Conservation (phyloP, 2,888 invertebrate species). For the Dynastes tityus region DNA sequence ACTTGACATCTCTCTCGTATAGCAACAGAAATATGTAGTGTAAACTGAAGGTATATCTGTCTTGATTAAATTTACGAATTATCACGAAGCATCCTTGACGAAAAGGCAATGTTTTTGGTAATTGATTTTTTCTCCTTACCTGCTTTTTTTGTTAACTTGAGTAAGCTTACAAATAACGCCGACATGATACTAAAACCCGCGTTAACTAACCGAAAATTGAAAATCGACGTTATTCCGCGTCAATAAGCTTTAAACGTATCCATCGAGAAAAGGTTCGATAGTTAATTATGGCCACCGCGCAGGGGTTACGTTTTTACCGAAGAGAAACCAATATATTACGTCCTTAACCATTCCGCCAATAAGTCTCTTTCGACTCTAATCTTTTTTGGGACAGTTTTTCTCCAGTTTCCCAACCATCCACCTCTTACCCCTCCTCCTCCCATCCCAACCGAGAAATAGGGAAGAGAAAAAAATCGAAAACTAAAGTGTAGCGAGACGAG, state of each 20-base stretch:
- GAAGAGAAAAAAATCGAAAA: slow-evolving; percentile 1
- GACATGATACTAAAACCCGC: neutral
- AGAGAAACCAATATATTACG: slow-evolving; percentile 17
- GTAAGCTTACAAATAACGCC: neutral
- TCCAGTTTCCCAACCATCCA: neutral
- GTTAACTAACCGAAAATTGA: slow-evolving; percentile 6
- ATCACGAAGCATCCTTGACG: too few species aligned
- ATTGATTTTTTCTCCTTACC: too few species aligned
- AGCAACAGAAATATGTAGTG: too few species aligned
- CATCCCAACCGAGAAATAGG: neutral
- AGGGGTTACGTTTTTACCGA: neutral
- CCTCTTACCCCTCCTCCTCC: neutral
- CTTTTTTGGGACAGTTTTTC: slow-evolving; percentile 9
- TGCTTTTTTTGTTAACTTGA: too few species aligned
- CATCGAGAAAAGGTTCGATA: slow-evolving; percentile 13
- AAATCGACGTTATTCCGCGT: slow-evolving; percentile 11
- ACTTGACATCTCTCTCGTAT: too few species aligned
- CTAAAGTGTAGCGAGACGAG: slow-evolving; percentile 14
- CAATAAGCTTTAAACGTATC: neutral
- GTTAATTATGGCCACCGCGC: slow-evolving; percentile 20
- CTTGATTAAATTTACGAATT: too few species aligned
- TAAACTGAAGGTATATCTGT: too few species aligned
- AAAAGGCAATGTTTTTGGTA: too few species aligned
- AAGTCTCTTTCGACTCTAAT: slow-evolving; percentile 25
- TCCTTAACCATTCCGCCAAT: slow-evolving; percentile 18